Evolutionary conservation across 2,888 invertebrate genomes (phyloP).

Genomic region (Bedellia somnulentella): DNA sequence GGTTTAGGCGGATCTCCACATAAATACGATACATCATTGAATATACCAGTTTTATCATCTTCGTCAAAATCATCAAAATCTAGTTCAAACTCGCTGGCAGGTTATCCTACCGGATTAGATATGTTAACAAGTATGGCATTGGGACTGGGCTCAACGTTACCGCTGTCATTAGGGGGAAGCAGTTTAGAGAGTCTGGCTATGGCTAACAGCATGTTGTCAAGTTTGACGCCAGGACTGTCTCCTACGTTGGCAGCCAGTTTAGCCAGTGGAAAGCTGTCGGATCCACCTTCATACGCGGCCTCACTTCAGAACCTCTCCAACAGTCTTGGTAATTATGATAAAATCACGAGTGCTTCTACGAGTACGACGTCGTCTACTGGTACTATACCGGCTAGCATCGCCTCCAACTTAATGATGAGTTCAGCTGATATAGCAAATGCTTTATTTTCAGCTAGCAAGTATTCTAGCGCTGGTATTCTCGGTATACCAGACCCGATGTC

Average conservation of each 20-base stretch:
- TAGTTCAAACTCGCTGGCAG: slow-evolving; percentile 51
- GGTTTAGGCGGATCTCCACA: slow-evolving; percentile 55
- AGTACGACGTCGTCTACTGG: slow-evolving; percentile 42
- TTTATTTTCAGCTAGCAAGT: slow-evolving; percentile 67
- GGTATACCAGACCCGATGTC: slow-evolving; percentile 77
- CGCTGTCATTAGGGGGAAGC: slow-evolving; percentile 37
- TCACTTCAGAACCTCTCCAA: slow-evolving; percentile 44
- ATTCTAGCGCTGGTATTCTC: slow-evolving; percentile 63
- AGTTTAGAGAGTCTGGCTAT: slow-evolving; percentile 51
- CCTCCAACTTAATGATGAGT: slow-evolving; percentile 65
- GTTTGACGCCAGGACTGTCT: slow-evolving; percentile 39
- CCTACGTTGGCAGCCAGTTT: slow-evolving; percentile 43
- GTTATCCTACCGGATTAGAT: slow-evolving; percentile 47
- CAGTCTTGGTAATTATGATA: slow-evolving; percentile 40
- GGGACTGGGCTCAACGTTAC: slow-evolving; percentile 44
- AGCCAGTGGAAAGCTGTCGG: slow-evolving; percentile 39
- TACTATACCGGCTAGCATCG: slow-evolving; percentile 53
- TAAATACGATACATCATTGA: slow-evolving; percentile 53
- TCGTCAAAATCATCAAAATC: slow-evolving; percentile 63
- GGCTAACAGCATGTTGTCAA: slow-evolving; percentile 48
- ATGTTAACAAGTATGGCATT: slow-evolving; percentile 57
- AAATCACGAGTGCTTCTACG: slow-evolving; percentile 48
- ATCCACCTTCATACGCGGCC: slow-evolving; percentile 48
- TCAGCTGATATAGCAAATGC: slow-evolving; percentile 68
- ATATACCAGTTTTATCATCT: slow-evolving; percentile 62